phyloP scores from a whole-genome alignment of 1,140 invertebrate species.

The Palaemon carinicauda region DNA sequence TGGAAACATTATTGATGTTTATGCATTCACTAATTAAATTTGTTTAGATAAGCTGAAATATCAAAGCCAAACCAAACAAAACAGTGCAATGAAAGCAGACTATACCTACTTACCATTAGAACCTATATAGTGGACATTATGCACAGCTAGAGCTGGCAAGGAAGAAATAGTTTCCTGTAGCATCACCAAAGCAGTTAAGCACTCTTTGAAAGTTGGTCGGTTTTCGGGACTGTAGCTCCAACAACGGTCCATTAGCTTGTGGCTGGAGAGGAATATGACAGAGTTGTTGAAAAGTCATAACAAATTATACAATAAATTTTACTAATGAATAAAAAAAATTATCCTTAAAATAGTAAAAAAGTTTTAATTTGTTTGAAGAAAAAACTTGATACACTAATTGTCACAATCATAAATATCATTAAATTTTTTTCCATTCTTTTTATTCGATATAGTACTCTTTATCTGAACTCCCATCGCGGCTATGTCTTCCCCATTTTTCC shows the following conservation, averaged over 20 bases:
- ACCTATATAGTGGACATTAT: slow-evolving; percentile 62
- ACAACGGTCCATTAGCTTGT: slow-evolving; percentile 79
- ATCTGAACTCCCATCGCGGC: too few species aligned
- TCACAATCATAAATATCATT: too few species aligned
- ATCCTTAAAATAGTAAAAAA: too few species aligned
- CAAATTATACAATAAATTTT: too few species aligned
- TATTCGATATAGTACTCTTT: too few species aligned
- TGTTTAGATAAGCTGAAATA: not conserved
- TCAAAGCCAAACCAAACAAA: not conserved
- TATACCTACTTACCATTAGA: slow-evolving; percentile 24
- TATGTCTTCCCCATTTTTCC: too few species aligned
- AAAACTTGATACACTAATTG: too few species aligned
- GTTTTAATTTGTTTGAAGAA: too few species aligned
- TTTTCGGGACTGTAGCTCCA: slow-evolving; percentile 80
- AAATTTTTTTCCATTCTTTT: too few species aligned
- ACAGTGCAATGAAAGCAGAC: not conserved
- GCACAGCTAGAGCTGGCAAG: slow-evolving; percentile 56
- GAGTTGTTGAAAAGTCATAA: too few species aligned
- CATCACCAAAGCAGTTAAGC: slow-evolving; percentile 73
- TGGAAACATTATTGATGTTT: not conserved
- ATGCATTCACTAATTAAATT: not conserved
- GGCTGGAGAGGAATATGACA: slow-evolving; percentile 72
- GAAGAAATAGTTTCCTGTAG: slow-evolving; percentile 57
- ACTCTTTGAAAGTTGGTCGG: slow-evolving; percentile 81
- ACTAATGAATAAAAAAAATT: too few species aligned